Base-by-base conservation (phyloP, 2,797 vertebrate genomes). In the Scolopax rusticola region DNA sequence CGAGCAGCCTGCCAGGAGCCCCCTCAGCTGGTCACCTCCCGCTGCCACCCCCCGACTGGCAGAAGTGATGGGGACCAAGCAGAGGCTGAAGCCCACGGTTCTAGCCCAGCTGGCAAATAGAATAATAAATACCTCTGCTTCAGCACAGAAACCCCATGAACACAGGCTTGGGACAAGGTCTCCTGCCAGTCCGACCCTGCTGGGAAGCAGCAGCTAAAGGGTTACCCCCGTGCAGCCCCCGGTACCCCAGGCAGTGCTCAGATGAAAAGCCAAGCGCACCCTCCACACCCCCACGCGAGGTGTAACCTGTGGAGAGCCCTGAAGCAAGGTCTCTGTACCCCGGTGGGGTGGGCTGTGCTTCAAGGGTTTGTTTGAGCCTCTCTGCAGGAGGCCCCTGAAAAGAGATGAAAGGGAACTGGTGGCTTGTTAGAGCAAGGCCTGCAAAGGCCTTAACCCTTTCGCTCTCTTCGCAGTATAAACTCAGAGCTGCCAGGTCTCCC, bases 321-420 rank as follows among this genome's bases (percentile, higher is more conserved):
- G 14, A 12, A 84, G 90, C 47, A 4, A 43, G 59, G 54, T 4
- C 61, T 43, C 77, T 45, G 85, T 53, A 16, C 73, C 80, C 82
- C 4, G 36, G 2, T 47, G 87, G 80, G 71, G 27, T 48, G 76
- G 79, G 84, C 76, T 83, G 67, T 3, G 12, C 87, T 77, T 77
- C 25, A 48, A 48, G 90, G 59, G 77, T 64, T 79, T n/a, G 65
- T 87, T 75, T 95, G 95, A 91, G 86, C 89, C 83, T 92, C 79
- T 21, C 93, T 45, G 78, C 83, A 90, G 90, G 85, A 78, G 61
- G 60, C 30, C n/a, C 63, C 83, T 11, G 83, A 30, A 30, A 24
- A 40, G 74, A 75, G 80, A 64, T 60, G 69, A 71, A 95, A 97
- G 88, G 76, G 43, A 27, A 27, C 86, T 28, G 36, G 76, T 36